Conservation (phyloP, 2,888 invertebrate species). For the Sphaerophoria taeniata region DNA sequence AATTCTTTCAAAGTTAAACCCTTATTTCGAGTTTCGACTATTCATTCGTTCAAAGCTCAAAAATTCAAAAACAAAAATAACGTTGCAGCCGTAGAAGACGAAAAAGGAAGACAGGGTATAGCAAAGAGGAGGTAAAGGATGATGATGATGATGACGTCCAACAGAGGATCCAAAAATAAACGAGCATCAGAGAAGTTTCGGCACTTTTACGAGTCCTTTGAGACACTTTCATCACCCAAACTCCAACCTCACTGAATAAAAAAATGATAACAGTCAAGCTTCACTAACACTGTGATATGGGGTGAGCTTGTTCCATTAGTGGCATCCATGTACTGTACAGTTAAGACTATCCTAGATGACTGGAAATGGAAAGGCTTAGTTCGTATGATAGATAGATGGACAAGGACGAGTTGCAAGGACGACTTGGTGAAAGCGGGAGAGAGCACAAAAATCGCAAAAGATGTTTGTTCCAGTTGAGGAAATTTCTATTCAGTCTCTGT, state of each 20-base stretch:
- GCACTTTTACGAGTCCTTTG: constrained; percentile 62
- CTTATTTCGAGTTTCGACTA: constrained; percentile 32
- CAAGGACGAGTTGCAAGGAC: constrained; percentile 2
- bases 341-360: too few species aligned
- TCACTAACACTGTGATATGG: not conserved
- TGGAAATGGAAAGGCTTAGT: constrained; percentile 37
- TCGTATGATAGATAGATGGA: constrained; percentile 51
- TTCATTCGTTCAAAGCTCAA: constrained; percentile 12
- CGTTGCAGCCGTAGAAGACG: not conserved
- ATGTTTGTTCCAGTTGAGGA: constrained; percentile 62
- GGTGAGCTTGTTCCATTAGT: not conserved
- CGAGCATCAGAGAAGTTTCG: constrained; percentile 48
- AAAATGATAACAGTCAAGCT: not conserved
- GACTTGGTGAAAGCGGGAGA: constrained; percentile 9
- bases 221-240: constrained; percentile 28
- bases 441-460: constrained; percentile 25
- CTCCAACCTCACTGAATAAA: not conserved
- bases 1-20: constrained; percentile 32
- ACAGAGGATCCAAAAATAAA: constrained; percentile 54
- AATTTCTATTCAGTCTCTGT: constrained; percentile 57
- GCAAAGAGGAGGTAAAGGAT: not conserved
- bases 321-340: constrained; percentile 2
- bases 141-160: constrained; percentile 50
- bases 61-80: constrained; percentile 7
- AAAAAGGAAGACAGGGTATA: not conserved